phyloP scores from a whole-genome alignment of 2,113 vertebrate genomes.

The Gorilla gorilla region DNA sequence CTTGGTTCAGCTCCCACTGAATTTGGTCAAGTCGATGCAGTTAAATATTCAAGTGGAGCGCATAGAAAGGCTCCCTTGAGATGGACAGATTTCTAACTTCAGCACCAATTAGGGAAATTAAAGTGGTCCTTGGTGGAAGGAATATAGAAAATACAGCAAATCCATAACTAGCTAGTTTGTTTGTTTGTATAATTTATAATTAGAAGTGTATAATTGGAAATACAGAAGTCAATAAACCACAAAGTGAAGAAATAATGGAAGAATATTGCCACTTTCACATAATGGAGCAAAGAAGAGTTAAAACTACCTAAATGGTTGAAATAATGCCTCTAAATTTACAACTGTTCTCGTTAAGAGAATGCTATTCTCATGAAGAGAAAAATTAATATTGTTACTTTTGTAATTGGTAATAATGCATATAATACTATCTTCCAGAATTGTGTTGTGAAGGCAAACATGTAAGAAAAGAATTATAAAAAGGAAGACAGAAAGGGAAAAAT shows the following conservation, averaged over 20 bases:
- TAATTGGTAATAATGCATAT: not conserved
- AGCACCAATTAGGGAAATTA: not conserved
- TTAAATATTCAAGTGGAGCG: not conserved
- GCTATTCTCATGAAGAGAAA: not conserved
- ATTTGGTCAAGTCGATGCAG: not conserved
- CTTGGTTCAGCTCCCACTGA: not conserved
- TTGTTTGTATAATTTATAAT: not conserved
- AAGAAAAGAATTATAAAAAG: not conserved
- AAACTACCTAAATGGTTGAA: not conserved
- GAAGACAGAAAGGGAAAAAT: not conserved
- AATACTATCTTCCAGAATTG: not conserved
- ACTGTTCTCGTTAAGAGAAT: not conserved
- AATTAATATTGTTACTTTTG: not conserved
- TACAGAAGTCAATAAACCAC: not conserved
- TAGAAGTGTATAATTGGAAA: not conserved
- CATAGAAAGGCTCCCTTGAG: not conserved
- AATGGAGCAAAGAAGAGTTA: not conserved
- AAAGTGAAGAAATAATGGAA: not conserved
- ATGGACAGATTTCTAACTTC: not conserved
- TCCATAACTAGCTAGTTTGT: not conserved
- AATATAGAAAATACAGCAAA: not conserved
- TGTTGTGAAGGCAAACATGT: not conserved
- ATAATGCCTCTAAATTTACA: not conserved
- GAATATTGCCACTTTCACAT: not conserved
- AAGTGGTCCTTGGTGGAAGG: not conserved